Conservation (phyloP, 2,797 vertebrate genomes). For the Ctenosaura bakeri region DNA sequence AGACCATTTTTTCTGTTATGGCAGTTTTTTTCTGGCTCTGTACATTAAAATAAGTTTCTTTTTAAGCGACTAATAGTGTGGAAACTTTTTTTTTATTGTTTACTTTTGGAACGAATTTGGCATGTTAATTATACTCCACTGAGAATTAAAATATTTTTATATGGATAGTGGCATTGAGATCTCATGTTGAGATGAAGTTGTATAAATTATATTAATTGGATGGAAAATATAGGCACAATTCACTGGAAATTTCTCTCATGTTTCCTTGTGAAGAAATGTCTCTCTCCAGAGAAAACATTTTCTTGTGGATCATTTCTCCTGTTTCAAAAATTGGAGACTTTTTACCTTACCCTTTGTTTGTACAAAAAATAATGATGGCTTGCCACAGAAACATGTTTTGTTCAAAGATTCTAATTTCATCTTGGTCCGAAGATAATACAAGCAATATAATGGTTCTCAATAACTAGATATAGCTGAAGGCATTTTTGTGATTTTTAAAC, state of each 20-base stretch:
- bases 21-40: background rate
- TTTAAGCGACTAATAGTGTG: conserved; percentile 5
- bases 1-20: background rate
- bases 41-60: background rate
- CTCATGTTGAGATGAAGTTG: background rate
- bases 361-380: background rate
- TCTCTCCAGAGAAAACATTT: background rate
- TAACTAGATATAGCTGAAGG: background rate
- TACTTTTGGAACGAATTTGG: conserved; percentile 6
- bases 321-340: background rate
- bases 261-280: background rate
- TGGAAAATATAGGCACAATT: background rate
- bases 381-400: background rate
- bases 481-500: background rate
- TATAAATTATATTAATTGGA: background rate
- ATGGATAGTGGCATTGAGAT: background rate
- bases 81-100: background rate
- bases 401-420: background rate
- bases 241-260: background rate
- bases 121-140: background rate
- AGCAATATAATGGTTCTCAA: background rate
- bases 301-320: background rate
- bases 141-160: conserved; percentile 25
- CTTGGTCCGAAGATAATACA: background rate
- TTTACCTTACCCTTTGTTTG: background rate